Evolutionary conservation across 2,888 invertebrate species (phyloP), one percentile per base, ranked within the genome.

Genomic region (Geophilus truncorum): DNA sequence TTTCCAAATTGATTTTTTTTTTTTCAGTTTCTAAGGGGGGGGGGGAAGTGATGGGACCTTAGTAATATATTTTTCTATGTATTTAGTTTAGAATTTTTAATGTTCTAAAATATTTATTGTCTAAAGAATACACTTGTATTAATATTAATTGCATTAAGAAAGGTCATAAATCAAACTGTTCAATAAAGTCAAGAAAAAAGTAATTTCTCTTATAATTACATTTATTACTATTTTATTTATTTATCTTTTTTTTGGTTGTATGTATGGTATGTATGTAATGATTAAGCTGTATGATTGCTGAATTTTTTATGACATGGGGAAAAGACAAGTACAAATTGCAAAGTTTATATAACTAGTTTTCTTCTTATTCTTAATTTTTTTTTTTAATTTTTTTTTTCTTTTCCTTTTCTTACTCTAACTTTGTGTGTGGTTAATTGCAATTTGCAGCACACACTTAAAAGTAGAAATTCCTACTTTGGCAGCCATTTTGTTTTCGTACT

Each of bases 301-400:
- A 62, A 62, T 62, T 62, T 62, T 62, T 62, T 62, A 62, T 62
- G 62, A 23, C 18, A 25, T 62, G 25, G 62, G 23, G 62, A 62
- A 25, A 62, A 45, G 45, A 45, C 45, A 45, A 15, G 23, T 6
- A 23, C 57, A 62, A 62, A 62, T 62, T 62, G 62, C 62, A 25
- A 62, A 62, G 62, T 62, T 62, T 62, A 62, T 62, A 2, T 62
- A 62, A 25, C 62, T 62, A 62, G 62, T 62, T 62, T 62, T 28
- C 12, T 15, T n/a, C n/a, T n/a, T n/a, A n/a, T n/a, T n/a, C n/a
- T n/a, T n/a, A n/a, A n/a, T n/a, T n/a, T n/a, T n/a, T n/a, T n/a
- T n/a, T n/a, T n/a, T n/a, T n/a, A n/a, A 36, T 36, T 36, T 36
- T 36, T 36, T 36, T 36, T 36, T 36, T 12, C 12, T 36, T 6